Base-by-base conservation (phyloP, 2,113 vertebrate genomes). In the Tympanuchus pallidicinctus region DNA sequence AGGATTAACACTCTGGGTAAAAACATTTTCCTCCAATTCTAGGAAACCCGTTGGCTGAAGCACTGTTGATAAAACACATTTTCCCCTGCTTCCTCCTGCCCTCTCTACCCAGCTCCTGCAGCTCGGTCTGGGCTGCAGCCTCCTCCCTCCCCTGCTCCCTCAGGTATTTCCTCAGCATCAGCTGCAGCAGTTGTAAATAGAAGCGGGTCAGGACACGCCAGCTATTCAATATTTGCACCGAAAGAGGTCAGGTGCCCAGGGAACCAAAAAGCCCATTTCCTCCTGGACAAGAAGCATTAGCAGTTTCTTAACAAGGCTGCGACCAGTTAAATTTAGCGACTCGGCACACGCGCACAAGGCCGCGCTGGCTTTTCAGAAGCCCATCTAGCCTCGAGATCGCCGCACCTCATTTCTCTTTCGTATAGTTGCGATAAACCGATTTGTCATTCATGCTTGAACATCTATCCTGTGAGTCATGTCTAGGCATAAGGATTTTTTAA, bases 391-490 rank as follows among this genome's bases (percentile, higher is more conserved):
- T 88, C 24, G 76, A 87, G 85, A 95, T 89, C 48, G 18, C 95
- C 1, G 21, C 95, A 96, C 95, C 94, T 95, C 92, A 91, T 93
- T 96, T 93, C 95, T 94, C 96, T 92, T 92, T 74, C n/a, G 16
- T 93, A 92, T 94, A 94, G 92, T 95, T 93, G 93, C 2, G 75
- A 92, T 94, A 97, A 96, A 96, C 88, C 72, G 75, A 97, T 96
- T 92, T 96, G 94, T 95, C 95, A 96, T 94, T 95, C 89, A 93
- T 86, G 92, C 92, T 48, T 86, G 95, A 97, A 96, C 93, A 93
- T 95, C 95, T 90, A 96, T 94, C 93, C 96, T 92, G 90, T 96
- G 95, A 97, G 93, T 97, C 94, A 97, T 73, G 94, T 97, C 96
- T 97, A 88, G 90, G 95, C 93, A 95, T 92, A 89, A 89, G 77